phyloP scores from a whole-genome alignment of 2,888 invertebrate genomes.

The Syrista parreyssii region DNA sequence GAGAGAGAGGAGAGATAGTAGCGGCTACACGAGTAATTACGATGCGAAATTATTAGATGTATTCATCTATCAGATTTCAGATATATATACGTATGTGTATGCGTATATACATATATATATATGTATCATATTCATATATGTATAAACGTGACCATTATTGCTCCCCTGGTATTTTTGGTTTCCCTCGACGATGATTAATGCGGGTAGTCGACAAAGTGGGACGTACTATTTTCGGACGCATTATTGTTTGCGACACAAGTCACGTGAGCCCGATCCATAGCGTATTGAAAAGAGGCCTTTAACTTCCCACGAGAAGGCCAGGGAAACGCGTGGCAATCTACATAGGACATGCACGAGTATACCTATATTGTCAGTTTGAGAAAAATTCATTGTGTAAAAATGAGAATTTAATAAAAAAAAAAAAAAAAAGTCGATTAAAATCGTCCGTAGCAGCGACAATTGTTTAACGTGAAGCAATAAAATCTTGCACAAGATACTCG shows the following conservation, averaged over 20 bases:
- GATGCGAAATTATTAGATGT: not conserved
- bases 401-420: too few relatives aligned
- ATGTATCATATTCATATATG: not conserved
- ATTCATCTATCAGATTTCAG: too few relatives aligned
- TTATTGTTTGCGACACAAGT: not conserved
- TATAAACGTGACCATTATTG: not conserved
- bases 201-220: not conserved
- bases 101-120: not conserved
- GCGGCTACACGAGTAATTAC: too few relatives aligned
- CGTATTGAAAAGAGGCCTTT: not conserved
- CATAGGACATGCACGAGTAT: not conserved
- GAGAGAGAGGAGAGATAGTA: too few relatives aligned
- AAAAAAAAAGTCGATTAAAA: too few relatives aligned
- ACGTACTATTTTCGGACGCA: not conserved
- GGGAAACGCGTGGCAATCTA: not conserved
- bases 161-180: not conserved
- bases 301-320: not conserved
- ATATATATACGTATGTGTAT: not conserved
- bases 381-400: not conserved
- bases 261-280: not conserved
- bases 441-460: not conserved
- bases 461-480: not conserved
- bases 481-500: not conserved
- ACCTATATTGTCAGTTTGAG: not conserved
- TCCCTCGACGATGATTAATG: not conserved